Evolutionary conservation across 2,797 vertebrate species (phyloP), one percentile per base, ranked within the genome.

Genomic region (Mus caroli): DNA sequence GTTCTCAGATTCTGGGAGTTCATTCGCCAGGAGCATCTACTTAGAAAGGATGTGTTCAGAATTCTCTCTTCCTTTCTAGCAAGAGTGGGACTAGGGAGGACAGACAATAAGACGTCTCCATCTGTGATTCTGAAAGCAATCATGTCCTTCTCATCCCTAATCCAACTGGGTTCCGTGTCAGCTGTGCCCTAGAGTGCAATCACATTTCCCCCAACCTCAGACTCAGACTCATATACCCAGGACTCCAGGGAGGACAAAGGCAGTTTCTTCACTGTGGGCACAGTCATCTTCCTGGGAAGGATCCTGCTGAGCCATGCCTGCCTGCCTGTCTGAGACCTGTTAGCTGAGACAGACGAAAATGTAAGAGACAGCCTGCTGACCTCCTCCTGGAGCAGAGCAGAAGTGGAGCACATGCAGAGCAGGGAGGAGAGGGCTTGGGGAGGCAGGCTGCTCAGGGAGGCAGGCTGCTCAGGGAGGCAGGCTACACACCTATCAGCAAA

Each of bases 321-420:
- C 69, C 67, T 77, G 90, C 90, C 94, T 97, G 95, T 95, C 83
- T 0, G 24, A 78, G 71, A 54, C 73, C 73, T 8, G 46, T 92
- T 96, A 86, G 86, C 92, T 71, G 82, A 94, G 96, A 97, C 86
- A 90, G 94, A 97, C 78, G 58, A 78, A 92, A 82, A 94, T 64
- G 62, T 19, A 37, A 75, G 79, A 96, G 93, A 92, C 85, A 9
- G 46, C 0, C 87, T 43, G 75, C 46, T 69, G 28, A 1, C 86
- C 19, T 75, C 11, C 69, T 2, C 11, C 82, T 3, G 22, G 24
- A 13, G 4, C 43, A 0, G 7, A 0, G 6, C 54, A 22, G 1
- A 9, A 2, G 60, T 0, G 22, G 24, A n/a, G 0, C 54, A 4
- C 40, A 13, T 0, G 6, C 50, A 6, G 40, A 64, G 69, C 0